These are phyloP conservation scores for Beris chalybata DNA, from an alignment of 2,888 invertebrate genomes.

Conservation along the genomic window DNA sequence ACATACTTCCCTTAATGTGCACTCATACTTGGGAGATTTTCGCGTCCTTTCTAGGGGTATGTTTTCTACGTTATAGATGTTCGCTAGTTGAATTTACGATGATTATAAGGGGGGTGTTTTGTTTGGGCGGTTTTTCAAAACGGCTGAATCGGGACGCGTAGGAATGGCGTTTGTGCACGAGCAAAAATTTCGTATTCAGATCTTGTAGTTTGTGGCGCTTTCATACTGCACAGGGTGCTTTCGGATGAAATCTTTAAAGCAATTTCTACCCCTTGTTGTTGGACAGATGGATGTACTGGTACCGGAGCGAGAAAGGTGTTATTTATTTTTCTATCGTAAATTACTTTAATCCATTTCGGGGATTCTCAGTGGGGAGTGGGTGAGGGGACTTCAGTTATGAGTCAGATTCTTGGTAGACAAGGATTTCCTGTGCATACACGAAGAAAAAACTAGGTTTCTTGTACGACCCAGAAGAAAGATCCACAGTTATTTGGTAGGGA, in stretches of 20 bases:
- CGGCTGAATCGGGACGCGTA: not conserved
- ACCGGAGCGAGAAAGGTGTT: not conserved
- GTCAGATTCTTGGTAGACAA: too few species aligned
- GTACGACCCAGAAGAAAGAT: too few species aligned
- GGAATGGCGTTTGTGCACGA: constrained; percentile 3
- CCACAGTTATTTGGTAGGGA: too few species aligned
- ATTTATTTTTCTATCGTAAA: constrained; percentile 28
- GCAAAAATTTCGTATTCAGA: constrained; percentile 35
- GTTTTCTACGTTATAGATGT: constrained; percentile 1
- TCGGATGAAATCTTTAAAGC: constrained; percentile 33
- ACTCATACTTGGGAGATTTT: constrained; percentile 3
- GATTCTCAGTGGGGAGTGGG: constrained; percentile 11
- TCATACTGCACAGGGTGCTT: constrained; percentile 33
- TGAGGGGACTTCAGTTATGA: too few species aligned
- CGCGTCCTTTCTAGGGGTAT: not conserved
- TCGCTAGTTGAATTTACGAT: constrained; percentile 31
- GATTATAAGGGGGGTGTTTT: constrained; percentile 19
- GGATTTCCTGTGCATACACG: too few species aligned
- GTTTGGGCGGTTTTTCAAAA: constrained; percentile 11
- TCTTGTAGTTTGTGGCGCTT: constrained; percentile 33
- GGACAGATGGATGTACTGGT: not conserved
- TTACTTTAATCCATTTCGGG: constrained; percentile 24
- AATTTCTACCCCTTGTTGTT: constrained; percentile 5
- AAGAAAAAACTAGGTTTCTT: too few species aligned
- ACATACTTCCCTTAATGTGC: not conserved